Conservation (phyloP, 2,888 invertebrate genomes). For the Drosophila basisetae region DNA sequence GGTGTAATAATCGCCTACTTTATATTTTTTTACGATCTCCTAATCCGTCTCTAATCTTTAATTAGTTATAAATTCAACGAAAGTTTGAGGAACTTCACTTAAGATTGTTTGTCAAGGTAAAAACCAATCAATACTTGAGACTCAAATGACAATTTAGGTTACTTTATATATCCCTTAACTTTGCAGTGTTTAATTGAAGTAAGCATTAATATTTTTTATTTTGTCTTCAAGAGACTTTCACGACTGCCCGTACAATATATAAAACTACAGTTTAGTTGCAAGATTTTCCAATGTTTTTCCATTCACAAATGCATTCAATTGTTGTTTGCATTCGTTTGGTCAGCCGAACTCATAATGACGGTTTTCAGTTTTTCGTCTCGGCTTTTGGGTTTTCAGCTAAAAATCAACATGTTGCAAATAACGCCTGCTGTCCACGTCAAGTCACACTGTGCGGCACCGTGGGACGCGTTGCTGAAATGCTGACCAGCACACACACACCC, state of each 20-base stretch:
- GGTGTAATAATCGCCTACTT: neutral
- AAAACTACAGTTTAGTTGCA: neutral
- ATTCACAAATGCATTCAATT: conserved; percentile 16
- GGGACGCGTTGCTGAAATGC: conserved; percentile 42
- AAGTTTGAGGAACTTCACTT: neutral
- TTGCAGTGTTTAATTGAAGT: neutral
- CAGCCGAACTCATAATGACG: conserved; percentile 67
- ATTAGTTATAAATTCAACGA: neutral
- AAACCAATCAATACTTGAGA: neutral
- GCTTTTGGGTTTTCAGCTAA: conserved; percentile 31
- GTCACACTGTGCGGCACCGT: conserved; percentile 68
- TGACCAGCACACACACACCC: conserved; percentile 20
- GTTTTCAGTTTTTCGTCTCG: conserved; percentile 43
- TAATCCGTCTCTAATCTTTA: neutral
- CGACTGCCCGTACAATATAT: neutral
- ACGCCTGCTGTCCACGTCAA: conserved; percentile 52
- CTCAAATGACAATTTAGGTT: too few relatives aligned
- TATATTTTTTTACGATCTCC: neutral
- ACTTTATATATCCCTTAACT: neutral
- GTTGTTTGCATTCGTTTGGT: conserved; percentile 45
- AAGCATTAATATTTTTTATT: rapidly evolving
- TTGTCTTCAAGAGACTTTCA: neutral
- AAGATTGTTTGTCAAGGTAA: neutral
- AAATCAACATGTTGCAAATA: conserved; percentile 59
- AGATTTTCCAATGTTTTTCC: neutral